Base-by-base conservation (phyloP, 2,113 vertebrate genomes). In the Rostratula benghalensis region DNA sequence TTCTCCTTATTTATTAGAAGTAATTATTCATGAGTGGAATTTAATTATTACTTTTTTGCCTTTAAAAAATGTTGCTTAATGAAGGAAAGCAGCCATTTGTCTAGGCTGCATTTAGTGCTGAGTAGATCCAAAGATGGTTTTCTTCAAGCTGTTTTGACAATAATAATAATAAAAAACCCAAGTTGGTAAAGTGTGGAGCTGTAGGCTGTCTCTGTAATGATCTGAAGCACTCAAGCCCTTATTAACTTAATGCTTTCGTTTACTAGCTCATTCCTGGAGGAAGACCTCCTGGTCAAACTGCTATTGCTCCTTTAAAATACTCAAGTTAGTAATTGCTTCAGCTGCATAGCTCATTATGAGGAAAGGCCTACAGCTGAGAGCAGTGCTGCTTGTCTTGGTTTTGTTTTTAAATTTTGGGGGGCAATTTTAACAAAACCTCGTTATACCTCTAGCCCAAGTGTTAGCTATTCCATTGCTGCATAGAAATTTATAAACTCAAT, bases 181-280 rank as follows among this genome's bases (percentile, higher is more conserved):
- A 74, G 84, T 74, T 93, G 82, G 50, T 84, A 63, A 87, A 71
- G 28, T 80, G 78, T 63, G 75, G 87, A 94, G 95, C 96, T 96
- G 80, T 71, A 89, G 94, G 97, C 94, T 25, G 17, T 85, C 84
- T 95, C 80, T 91, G 67, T 96, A 97, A 97, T 76, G 94, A 97
- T 93, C 87, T 94, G 92, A 92, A 93, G 90, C 63, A 69, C 84
- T 97, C 89, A 90, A 94, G 93, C 87, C 87, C 81, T 96, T 97
- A 96, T 97, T 96, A 96, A 94, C 82, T 94, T 95, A 93, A 97
- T 96, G 87, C 79, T 96, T 96, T 96, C 83, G 96, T 97, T 97
- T 97, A 92, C 83, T 78, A 78, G 77, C 71, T 78, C 7, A 1
- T 91, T 97, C 89, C 97, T 97, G 94, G 77, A 97, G 90, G 92